A percentile compares a stretch with the other conserved stretches of the same genome.
Conservation (phyloP, 2,888 invertebrate species). For the Andrena dorsata region DNA sequence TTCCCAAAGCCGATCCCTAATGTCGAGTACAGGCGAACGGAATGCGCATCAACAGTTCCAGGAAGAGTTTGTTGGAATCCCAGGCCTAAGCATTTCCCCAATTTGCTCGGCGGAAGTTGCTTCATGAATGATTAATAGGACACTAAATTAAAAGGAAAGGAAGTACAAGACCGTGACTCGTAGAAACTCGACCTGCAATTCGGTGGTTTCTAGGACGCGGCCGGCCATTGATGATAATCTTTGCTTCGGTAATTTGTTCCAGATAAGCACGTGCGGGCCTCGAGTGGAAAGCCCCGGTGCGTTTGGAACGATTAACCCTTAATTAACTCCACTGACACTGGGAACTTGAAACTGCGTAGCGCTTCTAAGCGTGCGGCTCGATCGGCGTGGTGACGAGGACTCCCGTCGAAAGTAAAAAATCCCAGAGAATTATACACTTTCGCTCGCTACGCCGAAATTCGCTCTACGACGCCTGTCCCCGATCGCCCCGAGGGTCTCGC, state of each 20-base stretch:
- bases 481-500: constrained; percentile 35
- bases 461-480: neutral
- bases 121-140: constrained; percentile 65
- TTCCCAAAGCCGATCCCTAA: no score
- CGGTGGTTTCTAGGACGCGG: constrained; percentile 49
- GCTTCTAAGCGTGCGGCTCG: no score
- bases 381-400: neutral
- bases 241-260: constrained; percentile 29
- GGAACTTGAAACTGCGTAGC: neutral
- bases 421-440: constrained; percentile 36
- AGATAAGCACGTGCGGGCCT: constrained; percentile 14
- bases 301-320: neutral
- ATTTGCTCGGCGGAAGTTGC: constrained; percentile 13
- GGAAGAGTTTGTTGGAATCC: neutral
- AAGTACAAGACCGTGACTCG: constrained; percentile 60
- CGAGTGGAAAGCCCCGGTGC: neutral
- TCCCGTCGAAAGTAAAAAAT: constrained; percentile 16
- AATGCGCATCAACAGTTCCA: neutral
- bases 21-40: no score
- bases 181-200: constrained; percentile 54
- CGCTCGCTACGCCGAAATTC: constrained; percentile 6
- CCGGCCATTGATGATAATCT: constrained; percentile 49
- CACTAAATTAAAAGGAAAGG: constrained; percentile 55
- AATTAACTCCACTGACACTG: neutral
- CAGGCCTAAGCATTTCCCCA: neutral